These are phyloP conservation scores for Ganaspis sp. DNA, from an alignment of 1,140 invertebrate genomes.

Conservation along the genomic window DNA sequence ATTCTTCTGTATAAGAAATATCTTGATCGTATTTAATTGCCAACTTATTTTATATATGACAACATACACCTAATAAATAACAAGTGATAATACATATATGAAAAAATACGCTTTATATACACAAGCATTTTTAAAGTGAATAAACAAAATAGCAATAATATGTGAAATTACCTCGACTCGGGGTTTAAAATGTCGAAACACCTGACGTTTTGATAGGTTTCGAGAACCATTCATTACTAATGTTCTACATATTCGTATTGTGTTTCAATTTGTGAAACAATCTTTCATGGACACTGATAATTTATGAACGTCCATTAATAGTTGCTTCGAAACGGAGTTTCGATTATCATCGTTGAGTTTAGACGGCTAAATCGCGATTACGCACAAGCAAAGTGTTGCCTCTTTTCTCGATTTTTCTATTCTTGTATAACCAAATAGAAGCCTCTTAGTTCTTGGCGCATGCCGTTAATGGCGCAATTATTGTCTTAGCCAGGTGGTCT, in stretches of 20 bases:
- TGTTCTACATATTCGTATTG: neutral
- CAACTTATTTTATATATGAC: too few relatives aligned
- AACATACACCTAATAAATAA: too few relatives aligned
- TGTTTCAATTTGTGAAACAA: neutral
- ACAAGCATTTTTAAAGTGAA: too few relatives aligned
- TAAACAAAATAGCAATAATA: neutral
- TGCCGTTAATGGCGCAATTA: conserved; percentile 67
- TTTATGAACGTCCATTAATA: neutral
- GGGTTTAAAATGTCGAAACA: neutral
- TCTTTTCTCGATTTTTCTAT: neutral
- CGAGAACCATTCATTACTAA: conserved; percentile 1
- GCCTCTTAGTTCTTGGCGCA: conserved; percentile 52
- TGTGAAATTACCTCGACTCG: neutral
- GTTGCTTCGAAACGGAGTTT: neutral
- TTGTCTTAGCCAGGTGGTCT: conserved; percentile 68
- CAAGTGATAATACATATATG: too few relatives aligned
- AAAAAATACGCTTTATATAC: too few relatives aligned
- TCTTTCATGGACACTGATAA: neutral
- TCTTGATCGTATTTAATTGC: too few relatives aligned
- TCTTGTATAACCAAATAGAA: conserved; percentile 41
- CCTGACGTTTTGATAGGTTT: neutral
- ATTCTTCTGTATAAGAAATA: too few relatives aligned
- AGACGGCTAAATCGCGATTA: conserved; percentile 11
- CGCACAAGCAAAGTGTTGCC: neutral
- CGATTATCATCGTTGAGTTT: conserved; percentile 13